Percentiles rank a stretch among this genome's conserved stretches.
phyloP scores from a whole-genome alignment of 2,888 invertebrate genomes.

The Aphelenchoides bicaudatus region DNA sequence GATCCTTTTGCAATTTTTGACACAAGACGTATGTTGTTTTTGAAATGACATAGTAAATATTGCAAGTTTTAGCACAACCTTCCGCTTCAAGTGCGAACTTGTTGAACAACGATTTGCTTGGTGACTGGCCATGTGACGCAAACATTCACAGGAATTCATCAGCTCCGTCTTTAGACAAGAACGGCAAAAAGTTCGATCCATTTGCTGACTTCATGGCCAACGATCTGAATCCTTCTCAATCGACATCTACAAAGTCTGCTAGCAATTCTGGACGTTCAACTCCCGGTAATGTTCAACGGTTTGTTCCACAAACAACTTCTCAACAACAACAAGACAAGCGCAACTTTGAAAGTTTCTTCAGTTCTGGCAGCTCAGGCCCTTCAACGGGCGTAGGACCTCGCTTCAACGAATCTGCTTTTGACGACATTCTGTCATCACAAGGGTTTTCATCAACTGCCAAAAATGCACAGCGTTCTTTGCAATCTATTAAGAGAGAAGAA shows the following conservation, averaged over 20 bases:
- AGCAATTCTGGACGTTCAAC: conserved; percentile 28
- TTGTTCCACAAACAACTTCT: conserved; percentile 33
- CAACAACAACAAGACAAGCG: conserved; percentile 4
- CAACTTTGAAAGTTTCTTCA: conserved; percentile 32
- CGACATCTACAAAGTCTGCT: conserved; percentile 24
- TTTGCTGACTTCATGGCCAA: conserved; percentile 39
- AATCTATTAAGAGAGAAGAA: conserved; percentile 62
- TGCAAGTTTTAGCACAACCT: conserved; percentile 5
- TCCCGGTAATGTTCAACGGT: conserved; percentile 2
- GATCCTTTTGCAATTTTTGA: conserved; percentile 13
- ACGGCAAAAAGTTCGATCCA: conserved; percentile 36
- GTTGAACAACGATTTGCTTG: background rate
- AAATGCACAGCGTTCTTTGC: conserved; percentile 59
- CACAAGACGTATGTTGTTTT: conserved; percentile 1
- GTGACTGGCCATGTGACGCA: conserved; percentile 21
- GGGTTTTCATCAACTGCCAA: conserved; percentile 56
- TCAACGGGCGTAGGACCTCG: conserved; percentile 11
- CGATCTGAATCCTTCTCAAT: background rate
- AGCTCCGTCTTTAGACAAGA: conserved; percentile 13
- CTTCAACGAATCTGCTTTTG: conserved; percentile 60
- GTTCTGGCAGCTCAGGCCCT: conserved; percentile 10
- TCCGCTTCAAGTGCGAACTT: background rate
- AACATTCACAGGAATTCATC: conserved; percentile 17
- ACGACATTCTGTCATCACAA: conserved; percentile 62
- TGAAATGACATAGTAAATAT: background rate